These are phyloP conservation scores for Heliocidaris erythrogramma DNA, from an alignment of 35 echinoderm and acorn worm species.

Conservation along the genomic window DNA sequence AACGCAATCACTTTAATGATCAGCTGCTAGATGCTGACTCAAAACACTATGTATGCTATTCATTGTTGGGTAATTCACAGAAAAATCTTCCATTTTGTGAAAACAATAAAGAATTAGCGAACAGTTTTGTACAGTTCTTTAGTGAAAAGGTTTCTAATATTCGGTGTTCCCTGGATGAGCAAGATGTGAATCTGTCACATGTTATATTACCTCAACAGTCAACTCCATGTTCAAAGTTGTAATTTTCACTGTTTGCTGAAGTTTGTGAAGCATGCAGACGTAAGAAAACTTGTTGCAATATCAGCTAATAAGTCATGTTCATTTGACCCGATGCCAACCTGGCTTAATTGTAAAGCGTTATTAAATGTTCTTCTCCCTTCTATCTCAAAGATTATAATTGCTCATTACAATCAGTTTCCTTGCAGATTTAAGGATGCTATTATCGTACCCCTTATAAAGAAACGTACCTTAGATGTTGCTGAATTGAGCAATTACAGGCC, in stretches of 20 bases:
- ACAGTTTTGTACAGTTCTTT: not conserved
- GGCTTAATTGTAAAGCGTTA: not conserved
- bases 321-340: not conserved
- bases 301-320: constrained; percentile 21
- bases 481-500: constrained; percentile 20
- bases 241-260: not conserved
- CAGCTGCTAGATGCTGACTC: not conserved
- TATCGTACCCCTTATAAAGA: not conserved
- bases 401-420: not conserved
- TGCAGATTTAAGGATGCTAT: not conserved
- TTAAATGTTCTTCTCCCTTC: not conserved
- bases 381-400: not conserved
- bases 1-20: constrained; percentile 6
- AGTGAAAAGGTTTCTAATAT: not conserved
- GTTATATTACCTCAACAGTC: not conserved
- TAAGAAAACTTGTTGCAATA: constrained; percentile 7
- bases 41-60: constrained; percentile 20
- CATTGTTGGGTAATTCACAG: not conserved
- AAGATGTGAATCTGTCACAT: not conserved
- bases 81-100: not conserved
- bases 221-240: not conserved
- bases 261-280: not conserved
- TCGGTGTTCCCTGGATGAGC: not conserved
- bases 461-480: constrained; percentile 4
- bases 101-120: not conserved